A percentile compares a stretch with the other conserved stretches of the same genome.
Conservation (phyloP, 1,140 invertebrate genomes). For the Cyclina sinensis region DNA sequence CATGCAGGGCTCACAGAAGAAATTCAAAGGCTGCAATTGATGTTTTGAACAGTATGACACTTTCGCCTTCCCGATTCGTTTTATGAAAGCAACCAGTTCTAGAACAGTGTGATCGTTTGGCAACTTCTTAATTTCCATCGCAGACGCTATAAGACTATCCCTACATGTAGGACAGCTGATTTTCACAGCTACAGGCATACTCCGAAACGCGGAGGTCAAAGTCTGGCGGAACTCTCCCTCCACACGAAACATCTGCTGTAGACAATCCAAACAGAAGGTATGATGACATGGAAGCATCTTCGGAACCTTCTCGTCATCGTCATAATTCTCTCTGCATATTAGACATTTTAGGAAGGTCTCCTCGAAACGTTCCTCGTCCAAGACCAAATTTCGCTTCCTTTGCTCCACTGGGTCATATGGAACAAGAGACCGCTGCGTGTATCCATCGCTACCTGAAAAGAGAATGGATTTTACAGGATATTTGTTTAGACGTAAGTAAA, state of each 20-base stretch:
- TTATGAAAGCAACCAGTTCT: slow-evolving; percentile 80
- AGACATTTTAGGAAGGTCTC: slow-evolving; percentile 84
- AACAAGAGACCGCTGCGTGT: neutral
- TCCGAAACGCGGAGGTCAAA: slow-evolving; percentile 81
- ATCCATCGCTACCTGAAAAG: slow-evolving; percentile 49
- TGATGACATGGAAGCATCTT: slow-evolving; percentile 86
- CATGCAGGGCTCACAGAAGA: slow-evolving; percentile 85
- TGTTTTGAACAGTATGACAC: slow-evolving; percentile 83
- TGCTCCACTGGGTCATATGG: slow-evolving; percentile 52
- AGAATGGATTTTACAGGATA: slow-evolving; percentile 27
- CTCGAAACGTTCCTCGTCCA: slow-evolving; percentile 84
- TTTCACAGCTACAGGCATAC: slow-evolving; percentile 83
- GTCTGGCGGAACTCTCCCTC: slow-evolving; percentile 83
- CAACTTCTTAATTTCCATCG: slow-evolving; percentile 80
- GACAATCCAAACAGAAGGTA: slow-evolving; percentile 88
- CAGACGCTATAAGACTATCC: slow-evolving; percentile 96
- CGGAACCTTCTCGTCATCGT: slow-evolving; percentile 82
- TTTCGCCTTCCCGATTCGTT: slow-evolving; percentile 77
- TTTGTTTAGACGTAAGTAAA: no score
- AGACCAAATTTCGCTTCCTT: slow-evolving; percentile 79
- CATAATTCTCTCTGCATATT: slow-evolving; percentile 84
- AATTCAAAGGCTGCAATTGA: slow-evolving; percentile 84
- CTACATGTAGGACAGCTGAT: slow-evolving; percentile 93
- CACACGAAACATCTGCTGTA: slow-evolving; percentile 85
- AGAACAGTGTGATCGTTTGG: slow-evolving; percentile 84